Percentiles rank a stretch among this genome's conserved stretches.
Evolutionary conservation across 1,140 invertebrate species (phyloP).

Genomic region (Melipona quadrifasciata): DNA sequence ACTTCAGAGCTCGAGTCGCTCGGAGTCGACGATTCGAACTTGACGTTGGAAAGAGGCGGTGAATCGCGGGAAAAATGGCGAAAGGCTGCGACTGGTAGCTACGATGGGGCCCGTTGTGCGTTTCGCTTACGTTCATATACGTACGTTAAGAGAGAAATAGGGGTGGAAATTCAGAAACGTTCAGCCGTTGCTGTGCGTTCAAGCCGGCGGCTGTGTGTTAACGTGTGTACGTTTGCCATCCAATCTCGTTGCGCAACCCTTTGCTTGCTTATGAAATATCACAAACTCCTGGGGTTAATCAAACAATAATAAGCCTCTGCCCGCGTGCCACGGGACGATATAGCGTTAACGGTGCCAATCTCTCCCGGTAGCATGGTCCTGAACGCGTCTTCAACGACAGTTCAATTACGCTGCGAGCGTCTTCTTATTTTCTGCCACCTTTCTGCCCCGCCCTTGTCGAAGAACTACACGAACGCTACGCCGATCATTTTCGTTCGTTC

Average conservation of each 20-base stretch:
- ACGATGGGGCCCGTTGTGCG: neutral
- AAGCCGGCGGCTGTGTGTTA: slow-evolving; percentile 34
- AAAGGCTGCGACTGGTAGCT: neutral
- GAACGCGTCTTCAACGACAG: slow-evolving; percentile 20
- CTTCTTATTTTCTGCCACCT: neutral
- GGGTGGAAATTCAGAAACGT: slow-evolving; percentile 36
- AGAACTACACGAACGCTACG: neutral
- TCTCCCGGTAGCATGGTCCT: neutral
- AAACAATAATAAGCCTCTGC: slow-evolving; percentile 64
- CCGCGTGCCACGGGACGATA: slow-evolving; percentile 38
- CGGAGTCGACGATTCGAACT: neutral
- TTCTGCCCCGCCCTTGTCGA: neutral
- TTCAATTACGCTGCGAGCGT: slow-evolving; percentile 47
- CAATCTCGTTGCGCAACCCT: slow-evolving; percentile 64
- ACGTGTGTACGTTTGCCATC: slow-evolving; percentile 54
- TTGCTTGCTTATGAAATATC: slow-evolving; percentile 69
- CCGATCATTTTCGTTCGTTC: neutral
- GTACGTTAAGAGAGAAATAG: slow-evolving; percentile 32
- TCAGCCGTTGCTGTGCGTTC: slow-evolving; percentile 30
- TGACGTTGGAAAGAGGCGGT: neutral
- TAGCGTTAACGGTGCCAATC: slow-evolving; percentile 36
- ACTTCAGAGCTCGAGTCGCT: neutral
- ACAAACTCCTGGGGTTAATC: slow-evolving; percentile 65
- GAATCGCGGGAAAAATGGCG: slow-evolving; percentile 18
- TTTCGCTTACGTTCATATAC: neutral